Evolutionary conservation across 2,797 vertebrate species (phyloP), one percentile per base, ranked within the genome.

Genomic region (Bradypus variegatus): DNA sequence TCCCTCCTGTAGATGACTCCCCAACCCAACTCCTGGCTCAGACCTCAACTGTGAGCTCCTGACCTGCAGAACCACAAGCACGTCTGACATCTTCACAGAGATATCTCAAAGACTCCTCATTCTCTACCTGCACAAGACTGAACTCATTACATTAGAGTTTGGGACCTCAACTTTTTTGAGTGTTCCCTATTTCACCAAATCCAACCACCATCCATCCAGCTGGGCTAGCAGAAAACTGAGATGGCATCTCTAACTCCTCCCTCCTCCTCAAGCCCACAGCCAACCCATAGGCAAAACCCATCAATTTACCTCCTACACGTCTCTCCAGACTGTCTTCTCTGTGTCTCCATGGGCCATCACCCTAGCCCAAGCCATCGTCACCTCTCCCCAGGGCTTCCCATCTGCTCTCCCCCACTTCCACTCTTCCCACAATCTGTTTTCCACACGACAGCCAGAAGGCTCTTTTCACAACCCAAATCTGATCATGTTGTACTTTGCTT

Each of bases 291-390:
- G 11, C 50, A 80, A 60, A 70, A 60, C 29, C 60, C 4, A 65
- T 33, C 33, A 1, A 33, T 73, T 70, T 79, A 19, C 27, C 27
- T 87, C 29, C 29, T 9, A 62, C 21, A 55, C 31, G 33, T 8
- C 73, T 64, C 12, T 65, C 80, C 58, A 79, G 73, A 15, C 13
- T 50, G 50, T 13, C 50, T 50, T 50, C 50, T 50, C 50, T 50
- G 8, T 11, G 13, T 50, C 50, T 50, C 50, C 50, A 11, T 50
- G 10, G 14, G n/a, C n/a, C 6, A 5, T 36, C 53, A 21, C 2
- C 1, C 14, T 7, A 25, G 36, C 45, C 62, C 64, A 25, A 6
- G 29, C 23, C 33, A 4, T 6, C 48, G 2, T 0, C 1, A 6
- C 41, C 78, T 85, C 31, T 75, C 67, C 23, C 60, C 50, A 64